Evolutionary conservation across 2,888 invertebrate genomes (phyloP), one percentile per base, ranked within the genome.

Genomic region (Caenorhabditis doughertyi): DNA sequence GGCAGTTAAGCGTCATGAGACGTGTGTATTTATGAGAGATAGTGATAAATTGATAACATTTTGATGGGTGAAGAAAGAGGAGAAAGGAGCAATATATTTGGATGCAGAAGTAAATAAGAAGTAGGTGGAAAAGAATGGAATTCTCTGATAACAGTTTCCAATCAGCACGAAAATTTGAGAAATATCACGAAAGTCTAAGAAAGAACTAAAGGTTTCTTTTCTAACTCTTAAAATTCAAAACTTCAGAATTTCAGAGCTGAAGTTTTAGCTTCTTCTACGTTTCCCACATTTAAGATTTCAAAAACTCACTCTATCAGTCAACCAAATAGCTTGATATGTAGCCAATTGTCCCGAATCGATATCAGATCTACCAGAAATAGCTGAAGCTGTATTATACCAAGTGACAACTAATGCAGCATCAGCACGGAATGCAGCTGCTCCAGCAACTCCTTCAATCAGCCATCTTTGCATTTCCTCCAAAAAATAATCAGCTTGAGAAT

Each of bases 341-440:
- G 91, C 88, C 81, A 89, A 67, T 72, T 90, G 90, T 56, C 90
- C 90, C n/a, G 89, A 86, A 70, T 90, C 90, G 64, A 91, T 83
- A 80, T 91, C 91, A n/a, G 91, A 89, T 71, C 91, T 73, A 44
- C 91, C 91, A 0, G 91, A 90, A 35, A 91, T 88, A n/a, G 91
- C 91, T 9, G 91, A 90, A 9, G 90, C 91, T 9, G 91, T 91
- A 82, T 91, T 90, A 81, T 89, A 91, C 98, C 98, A 98, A 0
- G 98, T 98, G 72, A 96, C 94, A 79, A 97, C 95, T 79, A 96
- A 93, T 2, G 95, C 96, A 92, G 97, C 97, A 92, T 97, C 96
- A 0, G 98, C 97, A 86, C 95, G 94, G 93, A 98, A 98, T 0
- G 95, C 95, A 47, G 96, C 95, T 0, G 97, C 95, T 0, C 98